phyloP scores from a whole-genome alignment of 2,888 invertebrate species.

The Chloromyia formosa region DNA sequence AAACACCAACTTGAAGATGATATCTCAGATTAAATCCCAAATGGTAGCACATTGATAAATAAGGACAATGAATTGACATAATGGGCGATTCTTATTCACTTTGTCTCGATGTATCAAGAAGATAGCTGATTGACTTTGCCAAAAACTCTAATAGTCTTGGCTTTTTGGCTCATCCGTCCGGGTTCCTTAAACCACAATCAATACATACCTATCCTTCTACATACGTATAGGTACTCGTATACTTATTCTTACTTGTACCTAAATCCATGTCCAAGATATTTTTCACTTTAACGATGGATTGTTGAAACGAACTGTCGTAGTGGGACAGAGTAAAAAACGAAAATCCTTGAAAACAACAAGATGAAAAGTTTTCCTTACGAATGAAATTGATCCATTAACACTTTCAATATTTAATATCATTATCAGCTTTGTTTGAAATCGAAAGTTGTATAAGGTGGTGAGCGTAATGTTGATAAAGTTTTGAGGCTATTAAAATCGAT shows the following conservation, averaged over 20 bases:
- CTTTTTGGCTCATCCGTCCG: background rate
- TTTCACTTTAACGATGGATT: slow-evolving; percentile 18
- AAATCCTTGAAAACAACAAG: slow-evolving; percentile 27
- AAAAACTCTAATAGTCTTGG: slow-evolving; percentile 8
- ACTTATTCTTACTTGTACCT: background rate
- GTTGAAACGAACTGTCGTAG: background rate
- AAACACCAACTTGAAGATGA: slow-evolving; percentile 14
- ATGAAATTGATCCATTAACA: slow-evolving; percentile 30
- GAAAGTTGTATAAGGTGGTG: too few species aligned
- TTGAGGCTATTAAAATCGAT: slow-evolving; percentile 30
- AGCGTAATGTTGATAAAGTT: background rate
- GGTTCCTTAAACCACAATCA: too few species aligned
- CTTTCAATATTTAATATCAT: slow-evolving; percentile 22
- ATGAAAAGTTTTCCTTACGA: slow-evolving; percentile 15
- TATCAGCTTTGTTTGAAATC: background rate
- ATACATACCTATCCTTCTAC: too few species aligned
- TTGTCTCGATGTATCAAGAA: slow-evolving; percentile 23
- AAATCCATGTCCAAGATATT: background rate
- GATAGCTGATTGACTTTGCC: slow-evolving; percentile 37
- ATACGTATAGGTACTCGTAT: background rate
- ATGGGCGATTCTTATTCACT: slow-evolving; percentile 46
- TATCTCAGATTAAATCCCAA: slow-evolving; percentile 40
- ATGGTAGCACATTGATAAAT: slow-evolving; percentile 46
- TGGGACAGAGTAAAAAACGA: background rate
- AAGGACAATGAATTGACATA: slow-evolving; percentile 47